These are phyloP conservation scores for Neolamprologus fasciatus DNA, from an alignment of 2,113 vertebrate species.

Conservation along the genomic window DNA sequence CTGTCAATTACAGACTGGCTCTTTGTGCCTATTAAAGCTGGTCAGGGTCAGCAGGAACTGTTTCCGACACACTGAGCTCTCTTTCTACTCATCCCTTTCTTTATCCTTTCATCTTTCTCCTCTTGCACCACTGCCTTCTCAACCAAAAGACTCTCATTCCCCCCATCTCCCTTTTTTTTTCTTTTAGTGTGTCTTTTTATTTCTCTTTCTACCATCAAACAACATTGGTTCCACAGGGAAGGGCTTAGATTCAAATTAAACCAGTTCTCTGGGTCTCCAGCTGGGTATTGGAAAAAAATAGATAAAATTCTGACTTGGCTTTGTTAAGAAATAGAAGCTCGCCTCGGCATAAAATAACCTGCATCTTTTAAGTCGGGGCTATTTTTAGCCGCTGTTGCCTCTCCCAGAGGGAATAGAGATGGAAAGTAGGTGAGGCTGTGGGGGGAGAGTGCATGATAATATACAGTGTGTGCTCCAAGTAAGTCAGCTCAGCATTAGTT, in stretches of 20 bases:
- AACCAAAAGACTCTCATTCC: background rate
- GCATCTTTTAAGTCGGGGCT: constrained; percentile 51
- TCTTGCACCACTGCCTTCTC: background rate
- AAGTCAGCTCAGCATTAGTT: constrained; percentile 32
- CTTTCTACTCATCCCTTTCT: background rate
- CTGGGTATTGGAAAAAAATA: constrained; percentile 33
- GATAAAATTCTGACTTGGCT: constrained; percentile 44
- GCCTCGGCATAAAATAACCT: constrained; percentile 48
- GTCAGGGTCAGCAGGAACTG: constrained; percentile 20
- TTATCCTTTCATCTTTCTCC: constrained; percentile 24
- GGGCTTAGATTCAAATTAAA: constrained; percentile 64
- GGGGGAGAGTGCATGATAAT: background rate
- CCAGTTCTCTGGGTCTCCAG: constrained; percentile 44
- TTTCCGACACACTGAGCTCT: constrained; percentile 1
- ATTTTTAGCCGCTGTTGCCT: constrained; percentile 60
- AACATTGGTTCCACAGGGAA: constrained; percentile 37
- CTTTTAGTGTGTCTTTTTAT: constrained; percentile 8
- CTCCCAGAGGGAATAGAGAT: constrained; percentile 31
- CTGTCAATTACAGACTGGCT: constrained; percentile 18
- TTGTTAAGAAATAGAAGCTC: constrained; percentile 62
- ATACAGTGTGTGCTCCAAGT: constrained; percentile 5
- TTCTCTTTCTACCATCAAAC: constrained; percentile 56
- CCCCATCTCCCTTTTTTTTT: background rate
- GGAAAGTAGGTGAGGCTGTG: constrained; percentile 55
- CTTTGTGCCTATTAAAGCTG: constrained; percentile 35